Evolutionary conservation across 2,797 vertebrate genomes (phyloP), one percentile per base, ranked within the genome.

Genomic region (Lithobates sylvaticus): DNA sequence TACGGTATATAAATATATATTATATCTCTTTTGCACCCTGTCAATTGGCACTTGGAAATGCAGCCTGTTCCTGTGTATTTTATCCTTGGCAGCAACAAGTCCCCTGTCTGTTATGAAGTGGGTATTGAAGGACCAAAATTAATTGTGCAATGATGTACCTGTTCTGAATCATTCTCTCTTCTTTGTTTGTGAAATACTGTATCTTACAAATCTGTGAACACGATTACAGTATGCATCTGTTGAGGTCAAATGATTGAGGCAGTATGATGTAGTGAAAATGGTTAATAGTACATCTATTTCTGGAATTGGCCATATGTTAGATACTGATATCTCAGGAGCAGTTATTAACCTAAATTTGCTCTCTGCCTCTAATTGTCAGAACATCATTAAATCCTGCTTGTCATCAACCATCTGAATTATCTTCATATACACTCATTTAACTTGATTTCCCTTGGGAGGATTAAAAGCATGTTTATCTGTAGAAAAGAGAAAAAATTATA

Each of bases 281-380:
- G 78, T 85, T 80, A 9, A 88, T 81, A 88, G 0, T 78, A 71
- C 85, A 88, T 84, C 83, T 89, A 71, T 84, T 88, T n/a, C 12
- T 86, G 50, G 16, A 87, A 76, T 21, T 23, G 18, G 47, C 71
- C 72, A 50, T 84, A 68, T 88, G 82, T 44, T 71, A 10, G 61
- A 75, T 58, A 18, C 73, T 18, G 29, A 2, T 88, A 82, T 88
- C 81, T 34, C 69, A 88, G 76, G 85, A 90, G 65, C 3, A 78
- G 54, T n/a, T 85, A 23, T 81, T 89, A 81, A 81, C 85, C 50
- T 83, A 0, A 73, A 87, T 86, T 89, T 89, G 3, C 73, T 88
- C 54, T 67, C 26, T 79, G 23, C 13, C 21, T 75, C 67, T 86
- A 89, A 87, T 89, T 82, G 70, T 71, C 84, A 67, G 81, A 65